These are phyloP conservation scores for Crypturellus tataupa DNA, from an alignment of 2,797 vertebrate genomes.

Conservation along the genomic window DNA sequence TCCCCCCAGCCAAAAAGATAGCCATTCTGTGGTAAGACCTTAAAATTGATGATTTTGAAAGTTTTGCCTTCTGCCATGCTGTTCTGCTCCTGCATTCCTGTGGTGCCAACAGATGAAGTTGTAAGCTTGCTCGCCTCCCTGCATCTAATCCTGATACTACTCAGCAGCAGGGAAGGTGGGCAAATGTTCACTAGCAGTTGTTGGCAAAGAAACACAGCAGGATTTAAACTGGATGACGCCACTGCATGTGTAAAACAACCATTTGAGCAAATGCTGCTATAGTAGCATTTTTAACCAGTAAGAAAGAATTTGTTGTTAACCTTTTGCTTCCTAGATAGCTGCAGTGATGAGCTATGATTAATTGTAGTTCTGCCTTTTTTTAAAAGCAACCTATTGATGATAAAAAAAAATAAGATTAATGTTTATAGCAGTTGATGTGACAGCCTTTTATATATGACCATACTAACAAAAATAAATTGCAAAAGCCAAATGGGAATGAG, in stretches of 20 bases:
- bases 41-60: conserved; percentile 77
- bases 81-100: conserved; percentile 75
- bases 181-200: conserved; percentile 78
- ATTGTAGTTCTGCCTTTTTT: neutral
- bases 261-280: conserved; percentile 69
- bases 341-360: conserved; percentile 12
- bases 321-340: conserved; percentile 57
- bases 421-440: neutral
- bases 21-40: conserved; percentile 62
- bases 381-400: neutral
- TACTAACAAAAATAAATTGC: neutral
- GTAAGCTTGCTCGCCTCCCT: conserved; percentile 72
- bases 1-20: conserved; percentile 41
- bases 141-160: conserved; percentile 75
- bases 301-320: conserved; percentile 61
- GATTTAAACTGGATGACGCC: conserved; percentile 72
- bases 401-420: neutral
- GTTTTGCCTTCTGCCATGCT: conserved; percentile 69
- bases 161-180: conserved; percentile 77
- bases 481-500: conserved; percentile 3
- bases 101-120: conserved; percentile 76
- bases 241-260: conserved; percentile 63
- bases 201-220: conserved; percentile 79
- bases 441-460: neutral
- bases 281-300: conserved; percentile 61